Evolutionary conservation across 1,140 invertebrate species (phyloP), one percentile per base, ranked within the genome.

Genomic region (Rhyacophila brunnea): DNA sequence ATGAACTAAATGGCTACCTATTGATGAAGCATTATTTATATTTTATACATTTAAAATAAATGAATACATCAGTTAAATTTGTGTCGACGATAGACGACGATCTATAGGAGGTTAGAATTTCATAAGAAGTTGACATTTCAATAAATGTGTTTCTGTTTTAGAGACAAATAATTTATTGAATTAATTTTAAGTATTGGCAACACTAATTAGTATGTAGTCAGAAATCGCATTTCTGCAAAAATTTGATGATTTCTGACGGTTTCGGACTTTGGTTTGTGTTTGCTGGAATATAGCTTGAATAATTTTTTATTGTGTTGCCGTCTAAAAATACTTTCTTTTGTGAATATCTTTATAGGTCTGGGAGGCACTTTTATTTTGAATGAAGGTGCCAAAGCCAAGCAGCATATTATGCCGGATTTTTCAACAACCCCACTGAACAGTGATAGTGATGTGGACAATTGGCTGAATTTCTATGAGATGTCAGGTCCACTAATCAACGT

Each of bases 351-450:
- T 66, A 47, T 67, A 88, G 89, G 89, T 62, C 68, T 98, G n/a
- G 95, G 94, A 45, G 95, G 95, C 58, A 83, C 87, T 32, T 97
- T 98, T 74, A 56, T 95, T 11, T 73, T 98, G 42, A 86, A 86
- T 65, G 81, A 86, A 63, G 94, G 95, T n/a, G n/a, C n/a, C 0
- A 87, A 87, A 71, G 90, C 85, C 0, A 92, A 92, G 68, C 86
- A 93, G 68, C 96, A 98, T 72, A 86, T 98, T 51, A 98, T 98
- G 95, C 87, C 90, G 40, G 91, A 96, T 72, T 98, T 97, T 77
- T 90, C 91, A 1, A 74, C 77, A 52, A 82, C 72, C 9, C 88
- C 93, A 1, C 69, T 98, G 15, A 80, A 81, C 44, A 84, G 75
- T 32, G 85, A 93, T 60, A 80, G 83, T 11, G 85, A 90, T 62